Evolutionary conservation across 2,113 vertebrate genomes (phyloP).

Genomic region (Haliaeetus leucogaster): DNA sequence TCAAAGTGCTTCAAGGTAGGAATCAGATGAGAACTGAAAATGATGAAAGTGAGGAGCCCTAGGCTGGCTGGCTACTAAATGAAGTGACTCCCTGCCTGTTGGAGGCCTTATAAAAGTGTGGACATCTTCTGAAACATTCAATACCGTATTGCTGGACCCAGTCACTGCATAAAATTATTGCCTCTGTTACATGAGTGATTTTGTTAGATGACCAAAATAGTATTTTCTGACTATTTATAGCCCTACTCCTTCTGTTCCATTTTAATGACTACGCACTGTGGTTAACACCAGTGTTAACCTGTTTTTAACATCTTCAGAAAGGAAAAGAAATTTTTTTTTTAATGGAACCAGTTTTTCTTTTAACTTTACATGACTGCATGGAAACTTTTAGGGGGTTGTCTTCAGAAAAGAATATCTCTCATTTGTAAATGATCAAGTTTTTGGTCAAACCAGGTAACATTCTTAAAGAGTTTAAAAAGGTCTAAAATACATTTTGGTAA

Average conservation of each 20-base stretch:
- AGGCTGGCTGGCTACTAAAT: not conserved
- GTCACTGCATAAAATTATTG: not conserved
- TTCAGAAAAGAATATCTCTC: not conserved
- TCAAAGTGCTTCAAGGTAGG: not conserved
- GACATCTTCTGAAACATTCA: not conserved
- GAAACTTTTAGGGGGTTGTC: not conserved
- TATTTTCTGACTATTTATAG: not conserved
- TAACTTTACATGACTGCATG: not conserved
- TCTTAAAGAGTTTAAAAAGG: not conserved
- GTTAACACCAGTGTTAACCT: not conserved
- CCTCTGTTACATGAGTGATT: not conserved
- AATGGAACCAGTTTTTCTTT: not conserved
- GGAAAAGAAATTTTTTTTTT: not conserved
- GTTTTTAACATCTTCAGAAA: not conserved
- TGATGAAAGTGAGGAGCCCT: not conserved
- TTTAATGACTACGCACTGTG: not conserved
- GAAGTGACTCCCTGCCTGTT: not conserved
- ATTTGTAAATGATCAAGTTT: not conserved
- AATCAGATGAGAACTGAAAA: not conserved
- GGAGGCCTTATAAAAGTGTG: not conserved
- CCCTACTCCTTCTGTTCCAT: not conserved
- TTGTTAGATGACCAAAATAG: not conserved
- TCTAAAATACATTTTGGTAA: not conserved
- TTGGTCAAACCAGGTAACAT: not conserved
- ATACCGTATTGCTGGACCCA: accelerated